Conservation (phyloP, 2,888 invertebrate species). For the Synanthedon formicaeformis region DNA sequence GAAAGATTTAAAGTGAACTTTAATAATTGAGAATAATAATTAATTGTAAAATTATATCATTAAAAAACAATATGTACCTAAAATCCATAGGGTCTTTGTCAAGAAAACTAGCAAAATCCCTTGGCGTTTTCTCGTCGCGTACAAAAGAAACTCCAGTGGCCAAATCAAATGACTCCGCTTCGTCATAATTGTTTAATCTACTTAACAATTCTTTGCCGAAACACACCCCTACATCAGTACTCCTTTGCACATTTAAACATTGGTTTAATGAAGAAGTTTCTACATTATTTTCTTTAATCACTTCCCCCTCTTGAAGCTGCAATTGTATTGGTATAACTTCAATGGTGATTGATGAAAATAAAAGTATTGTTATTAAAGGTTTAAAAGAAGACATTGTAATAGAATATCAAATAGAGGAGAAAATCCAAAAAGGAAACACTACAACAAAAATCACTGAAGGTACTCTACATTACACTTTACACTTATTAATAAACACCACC, state of each 20-base stretch:
- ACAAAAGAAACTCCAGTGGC: conserved; percentile 74
- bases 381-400: conserved; percentile 13
- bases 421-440: neutral
- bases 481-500: conserved; percentile 20
- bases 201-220: conserved; percentile 77
- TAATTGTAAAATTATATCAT: neutral
- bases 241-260: conserved; percentile 44
- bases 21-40: no score
- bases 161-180: conserved; percentile 75
- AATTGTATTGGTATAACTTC: conserved; percentile 49
- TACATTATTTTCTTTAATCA: conserved; percentile 39
- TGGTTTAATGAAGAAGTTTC: conserved; percentile 46
- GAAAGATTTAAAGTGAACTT: no score
- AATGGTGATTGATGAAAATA: conserved; percentile 21
- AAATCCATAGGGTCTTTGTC: conserved; percentile 82
- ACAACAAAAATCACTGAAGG: neutral
- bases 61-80: conserved; percentile 49
- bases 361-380: conserved; percentile 11
- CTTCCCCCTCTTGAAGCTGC: conserved; percentile 46
- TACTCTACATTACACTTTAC: neutral
- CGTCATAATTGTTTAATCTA: conserved; percentile 75
- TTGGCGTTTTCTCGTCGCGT: conserved; percentile 74
- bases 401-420: neutral
- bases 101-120: conserved; percentile 75
- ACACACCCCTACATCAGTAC: conserved; percentile 71